A percentile compares a stretch with the other conserved stretches of the same genome.
Evolutionary conservation across 92 coral and sea anemone species (phyloP).

Genomic region (Phenganax marumi): DNA sequence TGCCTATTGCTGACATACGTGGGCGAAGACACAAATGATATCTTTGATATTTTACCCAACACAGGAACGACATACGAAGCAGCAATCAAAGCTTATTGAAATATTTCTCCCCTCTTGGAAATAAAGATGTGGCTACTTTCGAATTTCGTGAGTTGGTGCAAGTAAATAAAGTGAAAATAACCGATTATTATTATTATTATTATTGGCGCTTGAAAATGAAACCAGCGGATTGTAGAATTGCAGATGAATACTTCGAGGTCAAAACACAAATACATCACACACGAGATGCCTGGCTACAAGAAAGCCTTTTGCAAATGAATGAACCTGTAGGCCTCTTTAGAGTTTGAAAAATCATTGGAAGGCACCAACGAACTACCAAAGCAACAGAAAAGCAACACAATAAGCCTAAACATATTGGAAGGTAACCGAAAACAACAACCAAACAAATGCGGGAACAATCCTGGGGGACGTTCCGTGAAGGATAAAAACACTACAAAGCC

Average conservation of each 20-base stretch:
- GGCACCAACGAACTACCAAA: slow-evolving; percentile 48
- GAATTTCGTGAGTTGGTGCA: no score
- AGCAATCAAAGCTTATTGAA: slow-evolving; percentile 19
- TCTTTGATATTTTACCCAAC: slow-evolving; percentile 34
- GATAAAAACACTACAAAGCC: no score
- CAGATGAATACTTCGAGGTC: slow-evolving; percentile 29
- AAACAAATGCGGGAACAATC: background rate
- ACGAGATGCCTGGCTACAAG: slow-evolving; percentile 37
- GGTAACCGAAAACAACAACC: background rate
- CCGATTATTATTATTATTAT: slow-evolving; percentile 42
- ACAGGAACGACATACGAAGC: slow-evolving; percentile 43
- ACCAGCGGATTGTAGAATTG: slow-evolving; percentile 30
- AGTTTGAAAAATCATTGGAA: slow-evolving; percentile 37
- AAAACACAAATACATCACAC: slow-evolving; percentile 49
- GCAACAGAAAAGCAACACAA: background rate
- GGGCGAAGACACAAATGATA: slow-evolving; percentile 36
- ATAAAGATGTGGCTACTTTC: no score
- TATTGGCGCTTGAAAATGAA: slow-evolving; percentile 34
- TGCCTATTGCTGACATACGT: slow-evolving; percentile 39
- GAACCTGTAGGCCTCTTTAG: slow-evolving; percentile 1
- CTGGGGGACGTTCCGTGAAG: background rate
- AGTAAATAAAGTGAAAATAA: slow-evolving; percentile 3
- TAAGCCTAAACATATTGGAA: background rate
- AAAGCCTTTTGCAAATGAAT: slow-evolving; percentile 40
- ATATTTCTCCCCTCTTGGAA: no score